A percentile compares a stretch with the other conserved stretches of the same genome.
phyloP scores from a whole-genome alignment of 1,140 invertebrate genomes.

The Papilio glaucus region DNA sequence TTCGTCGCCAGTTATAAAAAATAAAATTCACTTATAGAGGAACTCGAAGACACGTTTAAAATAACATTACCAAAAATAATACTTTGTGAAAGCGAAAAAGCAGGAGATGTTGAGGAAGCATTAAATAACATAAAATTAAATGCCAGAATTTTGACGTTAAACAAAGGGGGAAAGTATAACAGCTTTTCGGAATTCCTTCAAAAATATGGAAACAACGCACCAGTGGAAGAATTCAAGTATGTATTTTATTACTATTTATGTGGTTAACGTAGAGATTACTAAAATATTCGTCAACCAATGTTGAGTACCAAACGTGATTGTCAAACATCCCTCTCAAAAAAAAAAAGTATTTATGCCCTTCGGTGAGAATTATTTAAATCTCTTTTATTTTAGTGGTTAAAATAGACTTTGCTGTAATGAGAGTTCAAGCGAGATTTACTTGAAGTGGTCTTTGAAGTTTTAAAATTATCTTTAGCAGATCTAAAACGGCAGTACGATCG shows the following conservation, averaged over 20 bases:
- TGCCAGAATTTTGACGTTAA: conserved; percentile 47
- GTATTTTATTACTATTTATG: background rate
- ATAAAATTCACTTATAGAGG: conserved; percentile 42
- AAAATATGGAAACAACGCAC: conserved; percentile 35
- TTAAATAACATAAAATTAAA: conserved; percentile 38
- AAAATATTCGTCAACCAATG: too few relatives aligned
- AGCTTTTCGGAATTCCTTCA: conserved; percentile 44
- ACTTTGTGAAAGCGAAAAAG: conserved; percentile 49
- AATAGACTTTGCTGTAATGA: too few relatives aligned
- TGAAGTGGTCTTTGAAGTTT: too few relatives aligned
- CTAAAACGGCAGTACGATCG: too few relatives aligned
- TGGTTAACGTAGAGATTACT: too few relatives aligned
- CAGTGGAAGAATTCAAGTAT: conserved; percentile 47
- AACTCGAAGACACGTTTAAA: conserved; percentile 41
- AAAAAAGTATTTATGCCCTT: too few relatives aligned
- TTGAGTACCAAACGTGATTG: too few relatives aligned
- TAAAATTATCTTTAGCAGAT: too few relatives aligned
- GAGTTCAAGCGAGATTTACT: too few relatives aligned
- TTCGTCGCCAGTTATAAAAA: background rate
- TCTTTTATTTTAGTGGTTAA: too few relatives aligned
- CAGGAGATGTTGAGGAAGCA: conserved; percentile 36
- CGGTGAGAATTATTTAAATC: too few relatives aligned
- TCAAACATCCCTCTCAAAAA: too few relatives aligned
- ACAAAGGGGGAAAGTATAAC: conserved; percentile 34
- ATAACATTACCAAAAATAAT: conserved; percentile 43